Evolutionary conservation across 2,888 invertebrate species (phyloP).

Genomic region (Itoplectis maculator): DNA sequence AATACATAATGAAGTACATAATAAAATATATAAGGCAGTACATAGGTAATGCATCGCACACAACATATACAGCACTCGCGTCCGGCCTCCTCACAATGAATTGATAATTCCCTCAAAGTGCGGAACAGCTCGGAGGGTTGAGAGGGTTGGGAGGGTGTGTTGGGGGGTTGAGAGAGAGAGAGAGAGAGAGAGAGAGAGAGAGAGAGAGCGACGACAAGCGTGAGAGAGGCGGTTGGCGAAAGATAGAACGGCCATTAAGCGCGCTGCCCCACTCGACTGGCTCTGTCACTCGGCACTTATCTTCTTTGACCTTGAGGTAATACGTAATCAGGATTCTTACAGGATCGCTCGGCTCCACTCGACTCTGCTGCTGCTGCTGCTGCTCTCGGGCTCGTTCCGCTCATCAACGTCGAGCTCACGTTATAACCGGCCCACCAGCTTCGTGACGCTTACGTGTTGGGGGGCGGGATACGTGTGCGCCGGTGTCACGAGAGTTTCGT

Average conservation of each 20-base stretch:
- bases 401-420: slow-evolving; percentile 39
- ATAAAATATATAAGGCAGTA: too few relatives aligned
- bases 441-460: too few relatives aligned
- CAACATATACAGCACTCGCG: background rate
- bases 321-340: slow-evolving; percentile 59
- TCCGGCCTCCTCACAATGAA: background rate
- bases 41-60: background rate
- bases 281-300: slow-evolving; percentile 45
- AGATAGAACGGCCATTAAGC: background rate
- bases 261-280: slow-evolving; percentile 20
- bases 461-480: too few relatives aligned
- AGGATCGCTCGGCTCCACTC: slow-evolving; percentile 38
- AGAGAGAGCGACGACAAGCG: background rate
- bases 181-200: background rate
- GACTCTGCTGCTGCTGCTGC: too few relatives aligned
- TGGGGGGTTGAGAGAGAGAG: too few relatives aligned
- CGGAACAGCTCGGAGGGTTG: background rate
- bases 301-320: slow-evolving; percentile 59
- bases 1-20: slow-evolving; percentile 10
- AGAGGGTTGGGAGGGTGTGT: too few relatives aligned
- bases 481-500: slow-evolving; percentile 15
- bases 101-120: slow-evolving; percentile 1
- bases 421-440: slow-evolving; percentile 8
- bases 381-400: slow-evolving; percentile 34
- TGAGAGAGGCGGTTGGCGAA: background rate